Conservation (phyloP, 2,888 invertebrate genomes). For the Drosophila demipolita region DNA sequence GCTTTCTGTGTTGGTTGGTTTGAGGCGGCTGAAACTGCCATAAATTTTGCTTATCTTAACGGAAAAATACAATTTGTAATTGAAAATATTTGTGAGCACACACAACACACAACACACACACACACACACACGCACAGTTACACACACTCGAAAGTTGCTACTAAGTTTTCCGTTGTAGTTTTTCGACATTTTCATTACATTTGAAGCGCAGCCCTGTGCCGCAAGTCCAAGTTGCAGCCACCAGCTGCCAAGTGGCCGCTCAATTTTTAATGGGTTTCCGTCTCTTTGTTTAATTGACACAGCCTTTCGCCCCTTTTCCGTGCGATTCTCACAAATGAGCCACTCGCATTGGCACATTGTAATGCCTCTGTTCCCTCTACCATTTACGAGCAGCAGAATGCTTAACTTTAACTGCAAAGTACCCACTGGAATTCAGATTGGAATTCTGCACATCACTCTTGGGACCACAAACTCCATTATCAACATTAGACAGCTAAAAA, state of each 20-base stretch:
- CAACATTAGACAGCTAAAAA: not conserved
- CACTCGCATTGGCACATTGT: conserved; percentile 18
- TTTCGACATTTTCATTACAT: conserved; percentile 13
- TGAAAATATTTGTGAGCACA: conserved; percentile 74
- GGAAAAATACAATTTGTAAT: conserved; percentile 80
- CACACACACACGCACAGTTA: not conserved
- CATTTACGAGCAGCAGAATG: not conserved
- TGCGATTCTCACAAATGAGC: conserved; percentile 14
- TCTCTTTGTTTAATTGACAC: conserved; percentile 57
- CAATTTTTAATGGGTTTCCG: conserved; percentile 60
- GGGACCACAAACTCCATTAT: not conserved
- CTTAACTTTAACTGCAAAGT: not conserved
- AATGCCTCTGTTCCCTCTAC: too few species aligned
- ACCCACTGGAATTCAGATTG: not conserved
- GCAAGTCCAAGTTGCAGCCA: conserved; percentile 6
- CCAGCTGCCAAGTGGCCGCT: conserved; percentile 39
- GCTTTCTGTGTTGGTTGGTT: not conserved
- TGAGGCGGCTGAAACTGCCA: conserved; percentile 59
- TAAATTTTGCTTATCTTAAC: conserved; percentile 79
- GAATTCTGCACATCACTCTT: not conserved
- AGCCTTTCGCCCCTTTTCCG: not conserved
- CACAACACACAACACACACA: conserved; percentile 14
- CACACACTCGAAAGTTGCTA: conserved; percentile 32
- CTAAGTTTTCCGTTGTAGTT: conserved; percentile 52
- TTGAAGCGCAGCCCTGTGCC: conserved; percentile 13